A percentile compares a stretch with the other conserved stretches of the same genome.
Evolutionary conservation across 2,888 invertebrate species (phyloP).

Genomic region (Dexiosoma caninum): DNA sequence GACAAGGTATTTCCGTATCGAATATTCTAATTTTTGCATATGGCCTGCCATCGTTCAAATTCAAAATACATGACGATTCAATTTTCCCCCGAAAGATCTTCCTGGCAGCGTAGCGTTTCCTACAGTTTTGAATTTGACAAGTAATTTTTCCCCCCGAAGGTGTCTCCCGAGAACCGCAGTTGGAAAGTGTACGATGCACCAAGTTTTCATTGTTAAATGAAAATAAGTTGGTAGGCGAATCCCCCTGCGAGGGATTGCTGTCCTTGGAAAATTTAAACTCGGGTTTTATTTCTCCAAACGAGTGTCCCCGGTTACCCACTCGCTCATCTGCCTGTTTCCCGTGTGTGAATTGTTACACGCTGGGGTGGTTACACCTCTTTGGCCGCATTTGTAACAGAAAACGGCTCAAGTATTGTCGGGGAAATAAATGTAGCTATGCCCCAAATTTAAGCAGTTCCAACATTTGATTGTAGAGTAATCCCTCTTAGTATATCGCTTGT

Average conservation of each 20-base stretch:
- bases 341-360: too few relatives aligned
- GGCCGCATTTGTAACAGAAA: not conserved
- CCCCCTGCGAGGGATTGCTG: not conserved
- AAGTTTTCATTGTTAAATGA: too few relatives aligned
- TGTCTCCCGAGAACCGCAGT: too few relatives aligned
- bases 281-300: not conserved
- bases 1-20: not conserved
- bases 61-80: not conserved
- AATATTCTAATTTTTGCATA: not conserved
- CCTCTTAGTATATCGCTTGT: not conserved
- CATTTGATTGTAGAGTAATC: conserved; percentile 12
- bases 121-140: not conserved
- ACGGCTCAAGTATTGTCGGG: not conserved
- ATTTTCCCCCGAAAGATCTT: not conserved
- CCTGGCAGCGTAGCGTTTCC: not conserved
- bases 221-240: too few relatives aligned
- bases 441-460: conserved; percentile 5
- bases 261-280: not conserved
- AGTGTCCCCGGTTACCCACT: not conserved
- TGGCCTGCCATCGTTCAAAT: not conserved
- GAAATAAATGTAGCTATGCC: not conserved
- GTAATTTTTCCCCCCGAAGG: too few relatives aligned
- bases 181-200: too few relatives aligned
- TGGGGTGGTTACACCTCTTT: not conserved
- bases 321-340: not conserved